Base-by-base conservation (phyloP, 2,113 vertebrate genomes). In the Burhinus bistriatus region DNA sequence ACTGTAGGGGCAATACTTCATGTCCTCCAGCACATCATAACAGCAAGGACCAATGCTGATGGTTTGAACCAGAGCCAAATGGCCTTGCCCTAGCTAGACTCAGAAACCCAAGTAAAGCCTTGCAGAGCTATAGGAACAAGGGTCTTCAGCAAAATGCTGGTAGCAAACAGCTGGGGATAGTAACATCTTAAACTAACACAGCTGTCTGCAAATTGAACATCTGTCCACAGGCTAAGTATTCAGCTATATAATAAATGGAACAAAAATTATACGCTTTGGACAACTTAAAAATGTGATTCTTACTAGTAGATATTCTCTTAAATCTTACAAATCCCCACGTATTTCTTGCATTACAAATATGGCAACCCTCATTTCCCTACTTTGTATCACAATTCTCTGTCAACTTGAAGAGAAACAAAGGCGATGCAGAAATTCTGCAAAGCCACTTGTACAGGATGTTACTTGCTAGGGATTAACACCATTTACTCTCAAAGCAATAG, bases 161-260 rank as follows among this genome's bases (percentile, higher is more conserved):
- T 57, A 95, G 85, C 65, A 72, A 93, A 79, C 89, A 94, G 73
- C 77, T 96, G 94, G 65, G 38, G 65, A 82, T 93, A 87, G 93
- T 89, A 93, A 87, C 52, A 87, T 85, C 69, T 96, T 94, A 91
- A 89, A 87, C 87, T 85, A 87, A 94, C 84, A 93, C 78, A 95
- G 81, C 91, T 96, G 89, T 76, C 89, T 94, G 81, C 87, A 93
- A 84, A 93, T 40, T 78, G 38, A 93, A 96, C 93, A 95, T 89
- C 96, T 94, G 94, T 91, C 87, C 73, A 65, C 44, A 69, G 61
- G 44, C 52, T 89, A 89, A 82, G 19, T 64, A 81, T 87, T 88
- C 54, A 57, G 71, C 78, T 92, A 42, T 45, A 84, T 47, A 82
- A 82, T 64, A 89, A 87, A 75, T 45, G 85, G 65, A 95, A 91